phyloP scores from a whole-genome alignment of 2,888 invertebrate species.

The Liodrosophila aerea region DNA sequence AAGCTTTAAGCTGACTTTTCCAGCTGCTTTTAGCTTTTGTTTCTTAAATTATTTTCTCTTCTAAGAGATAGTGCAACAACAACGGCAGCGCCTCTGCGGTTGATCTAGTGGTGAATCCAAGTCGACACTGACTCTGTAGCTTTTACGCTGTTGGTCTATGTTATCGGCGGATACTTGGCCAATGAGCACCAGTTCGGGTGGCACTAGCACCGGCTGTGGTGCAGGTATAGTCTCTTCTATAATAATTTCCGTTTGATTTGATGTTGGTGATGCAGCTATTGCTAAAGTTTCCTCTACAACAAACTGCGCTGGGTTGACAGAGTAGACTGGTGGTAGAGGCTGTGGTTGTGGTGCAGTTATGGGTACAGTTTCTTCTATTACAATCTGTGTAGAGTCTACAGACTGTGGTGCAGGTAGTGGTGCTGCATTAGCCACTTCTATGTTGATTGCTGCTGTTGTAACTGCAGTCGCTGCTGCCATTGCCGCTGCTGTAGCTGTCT shows the following conservation, averaged over 20 bases:
- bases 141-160: slow-evolving; percentile 30
- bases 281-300: neutral
- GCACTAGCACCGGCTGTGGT: neutral
- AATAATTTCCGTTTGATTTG: slow-evolving; percentile 19
- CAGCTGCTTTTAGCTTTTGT: neutral
- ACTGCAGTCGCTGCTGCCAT: neutral
- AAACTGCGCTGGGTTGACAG: neutral
- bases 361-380: too few relatives aligned
- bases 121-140: slow-evolving; percentile 43
- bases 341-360: neutral
- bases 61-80: slow-evolving; percentile 35
- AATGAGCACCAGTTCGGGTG: slow-evolving; percentile 24
- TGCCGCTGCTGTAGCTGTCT: neutral
- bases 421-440: neutral
- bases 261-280: neutral
- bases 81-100: slow-evolving; percentile 31
- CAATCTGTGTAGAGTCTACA: too few relatives aligned
- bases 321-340: neutral
- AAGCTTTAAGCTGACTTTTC: too few relatives aligned
- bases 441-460: neutral
- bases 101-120: slow-evolving; percentile 16
- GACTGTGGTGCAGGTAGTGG: neutral
- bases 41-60: neutral
- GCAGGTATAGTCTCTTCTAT: slow-evolving; percentile 21
- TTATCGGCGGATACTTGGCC: slow-evolving; percentile 32